These are phyloP conservation scores for Cephus runcator DNA, from an alignment of 2,888 invertebrate genomes.

Conservation along the genomic window DNA sequence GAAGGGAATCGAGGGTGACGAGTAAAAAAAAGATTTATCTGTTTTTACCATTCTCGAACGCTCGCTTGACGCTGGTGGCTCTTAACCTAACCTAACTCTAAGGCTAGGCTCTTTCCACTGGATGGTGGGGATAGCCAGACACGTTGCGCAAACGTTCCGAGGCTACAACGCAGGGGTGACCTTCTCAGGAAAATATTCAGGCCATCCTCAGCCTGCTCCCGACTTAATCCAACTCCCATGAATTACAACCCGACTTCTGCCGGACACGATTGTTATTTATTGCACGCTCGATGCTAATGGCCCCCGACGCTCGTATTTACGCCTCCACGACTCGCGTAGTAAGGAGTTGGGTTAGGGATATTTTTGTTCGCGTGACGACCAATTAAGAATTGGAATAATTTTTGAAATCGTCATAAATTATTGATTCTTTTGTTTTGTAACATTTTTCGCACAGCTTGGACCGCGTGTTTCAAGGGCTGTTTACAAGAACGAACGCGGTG, in stretches of 20 bases:
- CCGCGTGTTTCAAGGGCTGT: background rate
- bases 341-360: background rate
- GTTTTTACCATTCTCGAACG: background rate
- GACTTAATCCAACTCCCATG: background rate
- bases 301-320: background rate
- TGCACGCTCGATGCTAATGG: background rate
- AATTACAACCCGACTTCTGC: background rate
- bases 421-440: background rate
- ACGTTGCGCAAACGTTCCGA: background rate
- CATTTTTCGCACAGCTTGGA: background rate
- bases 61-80: background rate
- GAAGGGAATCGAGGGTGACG: background rate
- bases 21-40: background rate
- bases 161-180: background rate
- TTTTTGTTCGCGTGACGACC: background rate
- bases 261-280: background rate
- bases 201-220: background rate
- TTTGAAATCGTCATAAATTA: background rate
- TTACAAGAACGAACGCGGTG: background rate
- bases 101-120: background rate
- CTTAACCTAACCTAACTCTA: background rate
- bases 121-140: background rate
- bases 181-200: background rate
- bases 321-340: background rate
- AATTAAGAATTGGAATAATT: too few species aligned